Evolutionary conservation across 2,797 vertebrate genomes (phyloP).

Genomic region (Threskiornis aethiopicus): DNA sequence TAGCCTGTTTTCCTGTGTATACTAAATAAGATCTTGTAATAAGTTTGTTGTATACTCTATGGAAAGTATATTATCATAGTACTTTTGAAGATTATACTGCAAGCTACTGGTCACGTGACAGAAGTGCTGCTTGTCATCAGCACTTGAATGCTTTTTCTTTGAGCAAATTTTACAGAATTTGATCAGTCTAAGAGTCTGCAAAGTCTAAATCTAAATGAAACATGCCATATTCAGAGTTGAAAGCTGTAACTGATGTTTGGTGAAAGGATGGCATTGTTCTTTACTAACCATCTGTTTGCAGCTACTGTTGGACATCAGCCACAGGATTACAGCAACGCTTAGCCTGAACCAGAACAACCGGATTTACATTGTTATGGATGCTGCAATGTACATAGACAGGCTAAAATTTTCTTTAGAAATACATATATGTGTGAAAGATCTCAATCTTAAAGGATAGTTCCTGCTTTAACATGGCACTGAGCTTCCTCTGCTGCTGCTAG

Average conservation of each 20-base stretch:
- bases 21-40: not conserved
- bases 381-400: not conserved
- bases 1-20: not conserved
- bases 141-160: not conserved
- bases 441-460: not conserved
- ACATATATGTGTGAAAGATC: not conserved
- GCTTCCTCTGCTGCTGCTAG: not conserved
- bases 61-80: not conserved
- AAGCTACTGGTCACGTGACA: not conserved
- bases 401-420: not conserved
- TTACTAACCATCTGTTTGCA: not conserved
- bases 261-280: not conserved
- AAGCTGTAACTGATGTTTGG: not conserved
- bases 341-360: not conserved
- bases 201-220: not conserved
- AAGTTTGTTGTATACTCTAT: not conserved
- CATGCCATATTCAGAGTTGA: not conserved
- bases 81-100: not conserved
- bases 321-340: not conserved
- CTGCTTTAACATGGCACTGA: not conserved
- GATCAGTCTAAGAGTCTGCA: not conserved
- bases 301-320: not conserved
- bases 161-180: not conserved
- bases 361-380: not conserved
- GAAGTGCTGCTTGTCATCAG: not conserved